Evolutionary conservation across 2,888 invertebrate genomes (phyloP), one percentile per base, ranked within the genome.

Genomic region (Tachina grossa): DNA sequence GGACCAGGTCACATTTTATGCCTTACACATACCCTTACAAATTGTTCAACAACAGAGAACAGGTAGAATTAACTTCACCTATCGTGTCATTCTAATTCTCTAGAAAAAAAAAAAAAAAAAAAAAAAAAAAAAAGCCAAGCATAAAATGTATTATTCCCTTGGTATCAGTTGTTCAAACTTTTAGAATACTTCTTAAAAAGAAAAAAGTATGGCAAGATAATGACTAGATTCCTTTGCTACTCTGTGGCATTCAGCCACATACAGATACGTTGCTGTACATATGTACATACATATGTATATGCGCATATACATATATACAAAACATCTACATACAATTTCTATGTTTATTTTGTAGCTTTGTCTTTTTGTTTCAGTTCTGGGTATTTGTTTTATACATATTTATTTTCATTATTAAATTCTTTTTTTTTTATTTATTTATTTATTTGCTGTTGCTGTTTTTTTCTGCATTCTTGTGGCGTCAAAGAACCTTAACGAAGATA

Each of bases 401-500:
- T 65, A n/a, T 51, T 55, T 55, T 57, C n/a, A 11, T 39, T 59
- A 22, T 39, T 57, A 13, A 53, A 22, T 49, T 1, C 57, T 39
- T 31, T 14, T 49, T 39, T 41, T 31, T 66, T 51, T 43, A 4
- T 41, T 55, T 53, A 47, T 45, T 69, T 9, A 22, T 74, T 57
- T 59, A 22, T 51, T 68, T 81, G 55, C 45, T 83, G 68, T 53
- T 74, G 47, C 39, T 74, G 19, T 39, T 83, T 31, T 11, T 63
- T 81, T 66, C 63, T 81, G 74, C 81, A 77, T 77, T 84, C 74
- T 82, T 85, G 87, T 83, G 86, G 84, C 86, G 84, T 85, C 85
- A 85, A 83, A 72, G 81, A 74, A 85, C 57, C 83, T 76, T 90
- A 90, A 90, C 91, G 90, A 90, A 91, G 91, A 91, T 91, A 91